Base-by-base conservation (phyloP, 2,888 invertebrate species). In the Cryptosula pallasiana region DNA sequence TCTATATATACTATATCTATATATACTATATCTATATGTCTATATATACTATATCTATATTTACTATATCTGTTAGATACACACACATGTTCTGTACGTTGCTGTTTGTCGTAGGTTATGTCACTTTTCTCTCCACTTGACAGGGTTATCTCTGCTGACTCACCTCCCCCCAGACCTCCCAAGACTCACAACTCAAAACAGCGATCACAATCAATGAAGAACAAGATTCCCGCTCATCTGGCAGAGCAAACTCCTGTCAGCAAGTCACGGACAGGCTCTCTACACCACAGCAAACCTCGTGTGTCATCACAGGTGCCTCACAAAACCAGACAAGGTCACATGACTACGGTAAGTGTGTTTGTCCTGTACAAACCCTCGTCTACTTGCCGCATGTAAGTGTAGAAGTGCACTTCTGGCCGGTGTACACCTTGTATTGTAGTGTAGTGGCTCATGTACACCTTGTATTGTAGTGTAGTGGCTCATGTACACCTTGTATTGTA, bases 151-250 rank as follows among this genome's bases (percentile, higher is more conserved):
- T 34, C 63, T 5, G 16, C 20, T 34, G 63, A 63, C 63, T 63
- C 34, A n/a, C 63, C 63, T 3, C 63, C 63, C 2, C 63, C 63
- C 5, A 27, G 63, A n/a, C 63, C 63, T 13, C 63, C 63, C 2
- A 63, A 63, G 34, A 63, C 5, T 5, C 5, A 29, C 9, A 25
- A 13, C 13, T 63, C 63, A 16, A 63, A 63, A n/a, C 63, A 63
- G 3, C 63, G 34, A 13, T 63, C 63, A 9, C 63, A 63, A 3
- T 63, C 63, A 13, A 32, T 63, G 63, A 63, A 27, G 27, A 63
- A 63, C n/a, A 63, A 63, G 32, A 27, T 63, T 13, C 63, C 63
- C 16, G 32, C 63, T 9, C 63, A 63, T 34, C 32, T 63, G 32
- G 63, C 63, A 16, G 63, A 63, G 63, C 55, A 55, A 25, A 20